Percentiles rank a stretch among this genome's conserved stretches.
These are phyloP conservation scores for Actinostola sp. DNA, from an alignment of 92 coral and sea anemone species.

Conservation along the genomic window DNA sequence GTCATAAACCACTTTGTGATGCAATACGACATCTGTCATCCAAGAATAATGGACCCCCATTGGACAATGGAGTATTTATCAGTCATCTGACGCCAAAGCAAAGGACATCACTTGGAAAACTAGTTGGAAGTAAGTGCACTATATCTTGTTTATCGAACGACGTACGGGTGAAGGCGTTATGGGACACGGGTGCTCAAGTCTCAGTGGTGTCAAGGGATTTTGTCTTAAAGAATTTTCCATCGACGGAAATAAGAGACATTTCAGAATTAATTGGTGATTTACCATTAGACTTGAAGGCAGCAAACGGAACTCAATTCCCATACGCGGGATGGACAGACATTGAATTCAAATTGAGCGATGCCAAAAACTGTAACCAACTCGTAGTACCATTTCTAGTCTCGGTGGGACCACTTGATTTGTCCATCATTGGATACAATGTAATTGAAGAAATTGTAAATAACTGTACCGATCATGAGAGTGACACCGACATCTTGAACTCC, in stretches of 20 bases:
- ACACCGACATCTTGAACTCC: conserved; percentile 12
- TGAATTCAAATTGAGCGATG: conserved; percentile 22
- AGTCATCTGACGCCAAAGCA: conserved; percentile 77
- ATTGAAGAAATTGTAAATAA: conserved; percentile 48
- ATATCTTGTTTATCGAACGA: conserved; percentile 17
- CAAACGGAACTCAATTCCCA: conserved; percentile 53
- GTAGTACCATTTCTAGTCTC: conserved; percentile 41
- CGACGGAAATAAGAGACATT: conserved; percentile 28
- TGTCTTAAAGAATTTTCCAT: conserved; percentile 43
- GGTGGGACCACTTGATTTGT: conserved; percentile 18
- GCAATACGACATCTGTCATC: conserved; percentile 16
- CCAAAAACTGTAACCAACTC: background rate
- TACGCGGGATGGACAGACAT: conserved; percentile 64
- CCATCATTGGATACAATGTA: conserved; percentile 50
- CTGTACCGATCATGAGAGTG: background rate
- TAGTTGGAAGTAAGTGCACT: conserved; percentile 64
- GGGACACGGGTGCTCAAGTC: conserved; percentile 77
- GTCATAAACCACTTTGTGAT: too few relatives aligned
- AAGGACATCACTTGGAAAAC: conserved; percentile 52
- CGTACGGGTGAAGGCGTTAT: conserved; percentile 39
- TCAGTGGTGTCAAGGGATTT: conserved; percentile 56
- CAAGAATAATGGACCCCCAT: conserved; percentile 16
- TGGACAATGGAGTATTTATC: conserved; percentile 36
- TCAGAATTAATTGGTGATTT: conserved; percentile 39
- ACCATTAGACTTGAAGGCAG: conserved; percentile 35